These are phyloP conservation scores for Artemia sinica DNA, from an alignment of 2,888 invertebrate genomes.

Conservation along the genomic window DNA sequence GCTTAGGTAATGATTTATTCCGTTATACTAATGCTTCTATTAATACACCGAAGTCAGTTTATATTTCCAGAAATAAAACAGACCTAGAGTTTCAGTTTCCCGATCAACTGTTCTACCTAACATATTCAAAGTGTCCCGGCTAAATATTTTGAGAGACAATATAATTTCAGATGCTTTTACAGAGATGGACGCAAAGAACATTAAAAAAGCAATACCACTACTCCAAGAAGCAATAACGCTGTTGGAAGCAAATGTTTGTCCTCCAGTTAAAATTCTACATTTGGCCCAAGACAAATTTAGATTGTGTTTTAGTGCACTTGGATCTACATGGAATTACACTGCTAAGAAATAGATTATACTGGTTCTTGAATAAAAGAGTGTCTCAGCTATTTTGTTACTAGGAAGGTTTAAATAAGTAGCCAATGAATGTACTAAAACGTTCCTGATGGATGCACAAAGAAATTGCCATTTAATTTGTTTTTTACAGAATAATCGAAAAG, in stretches of 20 bases:
- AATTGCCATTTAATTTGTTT: background rate
- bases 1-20: no score
- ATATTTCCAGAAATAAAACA: no score
- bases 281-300: slow-evolving; percentile 51
- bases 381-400: slow-evolving; percentile 3
- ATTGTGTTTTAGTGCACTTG: slow-evolving; percentile 43
- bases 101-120: no score
- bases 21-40: no score
- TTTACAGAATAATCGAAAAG: no score
- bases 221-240: slow-evolving; percentile 42
- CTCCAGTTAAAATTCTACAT: slow-evolving; percentile 49
- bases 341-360: no score
- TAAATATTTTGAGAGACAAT: background rate
- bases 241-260: slow-evolving; percentile 32
- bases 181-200: slow-evolving; percentile 39
- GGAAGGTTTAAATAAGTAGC: background rate
- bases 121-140: no score
- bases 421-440: background rate
- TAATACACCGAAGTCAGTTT: no score
- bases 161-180: background rate
- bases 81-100: no score
- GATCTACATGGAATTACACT: slow-evolving; percentile 33
- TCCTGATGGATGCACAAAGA: no score
- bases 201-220: slow-evolving; percentile 38
- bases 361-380: no score